Base-by-base conservation (phyloP, 1,140 invertebrate genomes). In the Drosophila sechellia region DNA sequence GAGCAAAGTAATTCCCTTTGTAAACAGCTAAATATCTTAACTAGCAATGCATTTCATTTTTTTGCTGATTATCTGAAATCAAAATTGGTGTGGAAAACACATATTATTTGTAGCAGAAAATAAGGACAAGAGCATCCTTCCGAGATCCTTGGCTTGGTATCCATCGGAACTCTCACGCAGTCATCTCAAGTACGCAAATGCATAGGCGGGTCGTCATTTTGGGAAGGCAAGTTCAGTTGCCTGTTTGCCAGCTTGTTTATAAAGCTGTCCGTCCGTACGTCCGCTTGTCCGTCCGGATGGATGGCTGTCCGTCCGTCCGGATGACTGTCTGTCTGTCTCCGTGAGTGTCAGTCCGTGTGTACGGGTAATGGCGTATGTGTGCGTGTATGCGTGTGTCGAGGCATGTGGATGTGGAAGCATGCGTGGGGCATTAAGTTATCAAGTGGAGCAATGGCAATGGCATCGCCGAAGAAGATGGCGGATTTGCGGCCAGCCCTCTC, bases 351-450 rank as follows among this genome's bases (percentile, higher is more conserved):
- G 43, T 20, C 58, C 20, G 31, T 45, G 31, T 69, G 60, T 65
- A 37, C 35, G 66, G 43, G 42, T 54, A 68, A 70, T 70, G 42
- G 53, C 53, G 52, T 69, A 40, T 56, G 48, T 71, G 35, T 37
- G 31, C 54, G 64, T 77, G 59, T 46, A 15, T 63, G 40, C 60
- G 50, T 35, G 27, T 66, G 59, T 5, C 34, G 34, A 34, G 52
- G 49, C 35, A 73, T 54, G 68, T 70, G 61, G 55, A 87, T 74
- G 48, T 49, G 72, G 52, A 72, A 40, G 79, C 83, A 81, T 86
- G 83, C 83, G 83, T 87, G 55, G 56, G 83, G 52, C 79, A 86
- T 86, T 86, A 83, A 83, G 84, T 83, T 86, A 87, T 87, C 83
- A 77, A 57, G 73, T 68, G 63, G 64, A 76, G 63, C 55, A 50